phyloP scores from a whole-genome alignment of 2,113 vertebrate genomes.

The Anolis carolinensis region DNA sequence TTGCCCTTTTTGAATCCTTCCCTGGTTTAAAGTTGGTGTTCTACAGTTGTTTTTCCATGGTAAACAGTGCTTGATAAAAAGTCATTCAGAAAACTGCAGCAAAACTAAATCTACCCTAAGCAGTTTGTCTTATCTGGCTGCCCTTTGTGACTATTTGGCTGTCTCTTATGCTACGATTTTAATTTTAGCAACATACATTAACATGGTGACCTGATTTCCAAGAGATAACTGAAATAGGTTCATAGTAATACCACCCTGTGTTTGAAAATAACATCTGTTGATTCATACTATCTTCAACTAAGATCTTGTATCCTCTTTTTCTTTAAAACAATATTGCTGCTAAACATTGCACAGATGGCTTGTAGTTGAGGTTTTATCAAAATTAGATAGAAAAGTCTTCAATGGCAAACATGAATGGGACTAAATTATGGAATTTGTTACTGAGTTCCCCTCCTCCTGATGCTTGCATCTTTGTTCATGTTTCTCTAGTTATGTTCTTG shows the following conservation, averaged over 20 bases:
- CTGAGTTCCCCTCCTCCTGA: background rate
- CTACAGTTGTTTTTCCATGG: background rate
- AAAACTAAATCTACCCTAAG: background rate
- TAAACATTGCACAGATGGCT: constrained; percentile 23
- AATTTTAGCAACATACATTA: constrained; percentile 23
- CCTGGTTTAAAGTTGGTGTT: background rate
- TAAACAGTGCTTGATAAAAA: background rate
- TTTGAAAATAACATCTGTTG: constrained; percentile 32
- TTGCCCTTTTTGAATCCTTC: too few species aligned
- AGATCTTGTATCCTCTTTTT: background rate
- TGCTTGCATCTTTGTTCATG: background rate
- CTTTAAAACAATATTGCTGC: constrained; percentile 1
- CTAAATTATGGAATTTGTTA: background rate
- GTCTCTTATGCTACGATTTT: constrained; percentile 1
- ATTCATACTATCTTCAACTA: constrained; percentile 8
- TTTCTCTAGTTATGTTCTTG: background rate
- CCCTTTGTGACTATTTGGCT: background rate
- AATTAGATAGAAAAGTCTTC: background rate
- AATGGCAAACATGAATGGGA: background rate
- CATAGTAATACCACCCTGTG: background rate
- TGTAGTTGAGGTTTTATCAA: background rate
- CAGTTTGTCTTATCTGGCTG: background rate
- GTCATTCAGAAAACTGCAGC: constrained; percentile 16
- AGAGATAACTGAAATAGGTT: constrained; percentile 7
- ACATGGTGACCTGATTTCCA: constrained; percentile 27